phyloP scores from a whole-genome alignment of 1,140 invertebrate species.

The silkworm (Bombyx mori) region ASM3026992v2 NC_085118.1:13872001-13872500 shows the following conservation, averaged over 20 bases:
- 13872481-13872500: conserved; percentile 51
- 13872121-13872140: conserved; percentile 49
- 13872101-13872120: conserved; percentile 43
- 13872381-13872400: conserved; percentile 83
- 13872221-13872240: conserved; percentile 86
- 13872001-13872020: conserved; percentile 41
- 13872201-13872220: conserved; percentile 71
- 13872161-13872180: conserved; percentile 27
- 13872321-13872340: conserved; percentile 55
- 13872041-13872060: conserved; percentile 51
- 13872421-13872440: conserved; percentile 87
- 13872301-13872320: conserved; percentile 73
- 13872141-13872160: conserved; percentile 24
- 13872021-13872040: conserved; percentile 23
- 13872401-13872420: conserved; percentile 82
- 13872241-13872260: conserved; percentile 89
- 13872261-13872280: conserved; percentile 77
- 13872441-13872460: conserved; percentile 77
- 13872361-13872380: conserved; percentile 59
- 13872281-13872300: conserved; percentile 70
- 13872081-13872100: conserved; percentile 18
- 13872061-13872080: conserved; percentile 57
- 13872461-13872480: conserved; percentile 43
- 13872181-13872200: conserved; percentile 37
- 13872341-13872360: conserved; percentile 65